phyloP scores from a whole-genome alignment of 2,113 vertebrate species.

The Nanorana parkeri region DNA sequence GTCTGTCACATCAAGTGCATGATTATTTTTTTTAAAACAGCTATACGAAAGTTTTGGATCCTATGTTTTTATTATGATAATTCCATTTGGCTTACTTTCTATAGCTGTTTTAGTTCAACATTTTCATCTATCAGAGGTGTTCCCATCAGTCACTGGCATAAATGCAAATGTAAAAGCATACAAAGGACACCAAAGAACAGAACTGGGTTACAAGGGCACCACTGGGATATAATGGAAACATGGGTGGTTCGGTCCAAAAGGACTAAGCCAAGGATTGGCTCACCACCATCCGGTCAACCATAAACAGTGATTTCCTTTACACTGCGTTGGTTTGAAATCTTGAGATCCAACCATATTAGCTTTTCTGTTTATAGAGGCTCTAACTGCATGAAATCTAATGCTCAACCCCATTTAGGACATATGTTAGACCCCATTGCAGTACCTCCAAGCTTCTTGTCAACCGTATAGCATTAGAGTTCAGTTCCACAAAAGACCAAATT shows the following conservation, averaged over 20 bases:
- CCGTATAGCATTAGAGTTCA: background rate
- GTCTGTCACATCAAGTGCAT: too few species aligned
- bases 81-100: background rate
- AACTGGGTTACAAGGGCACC: conserved; percentile 24
- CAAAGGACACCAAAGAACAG: conserved; percentile 17
- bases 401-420: background rate
- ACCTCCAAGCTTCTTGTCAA: background rate
- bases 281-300: background rate
- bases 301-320: conserved; percentile 2
- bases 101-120: conserved; percentile 6
- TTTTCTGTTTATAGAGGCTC: background rate
- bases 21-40: conserved; percentile 14
- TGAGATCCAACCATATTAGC: background rate
- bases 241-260: conserved; percentile 5
- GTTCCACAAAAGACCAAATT: background rate
- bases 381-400: background rate
- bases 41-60: conserved; percentile 5
- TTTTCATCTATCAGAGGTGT: background rate
- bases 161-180: background rate
- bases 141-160: background rate
- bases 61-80: background rate
- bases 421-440: background rate
- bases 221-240: background rate
- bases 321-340: conserved; percentile 3
- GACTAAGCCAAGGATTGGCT: background rate